phyloP scores from a whole-genome alignment of 1,140 invertebrate species.

The Microplitis mediator region DNA sequence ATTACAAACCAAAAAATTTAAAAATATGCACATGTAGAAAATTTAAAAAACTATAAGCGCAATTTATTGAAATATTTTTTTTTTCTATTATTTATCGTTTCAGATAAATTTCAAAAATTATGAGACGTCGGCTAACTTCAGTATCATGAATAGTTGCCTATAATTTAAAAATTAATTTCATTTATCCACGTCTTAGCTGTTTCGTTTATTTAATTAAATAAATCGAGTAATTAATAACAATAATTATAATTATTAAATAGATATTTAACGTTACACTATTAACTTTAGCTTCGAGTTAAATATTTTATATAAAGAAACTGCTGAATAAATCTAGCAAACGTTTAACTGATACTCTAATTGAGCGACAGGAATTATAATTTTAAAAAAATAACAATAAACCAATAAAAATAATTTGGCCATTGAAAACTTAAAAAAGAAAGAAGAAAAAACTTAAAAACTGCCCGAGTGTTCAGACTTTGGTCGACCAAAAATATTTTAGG shows the following conservation, averaged over 20 bases:
- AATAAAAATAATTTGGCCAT: too few species aligned
- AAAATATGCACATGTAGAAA: too few species aligned
- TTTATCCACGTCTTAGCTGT: neutral
- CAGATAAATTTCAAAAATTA: too few species aligned
- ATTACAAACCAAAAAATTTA: too few species aligned
- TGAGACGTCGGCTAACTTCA: too few species aligned
- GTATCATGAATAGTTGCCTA: too few species aligned
- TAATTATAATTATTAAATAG: neutral
- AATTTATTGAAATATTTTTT: too few species aligned
- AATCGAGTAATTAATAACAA: neutral
- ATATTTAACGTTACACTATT: too few species aligned
- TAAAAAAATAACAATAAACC: neutral
- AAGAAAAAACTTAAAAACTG: constrained; percentile 18
- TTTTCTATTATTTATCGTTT: too few species aligned
- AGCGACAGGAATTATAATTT: neutral
- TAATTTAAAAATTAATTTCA: neutral
- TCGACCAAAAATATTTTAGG: constrained; percentile 6
- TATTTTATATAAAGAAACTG: neutral
- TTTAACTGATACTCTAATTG: neutral
- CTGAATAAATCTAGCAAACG: too few species aligned
- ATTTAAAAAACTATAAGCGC: too few species aligned
- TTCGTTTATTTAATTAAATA: neutral
- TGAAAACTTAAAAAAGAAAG: neutral
- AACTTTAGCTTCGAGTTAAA: too few species aligned
- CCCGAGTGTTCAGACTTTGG: constrained; percentile 29